Conservation (phyloP, 2,113 vertebrate genomes). For the Chamaetylas fuelleborni region DNA sequence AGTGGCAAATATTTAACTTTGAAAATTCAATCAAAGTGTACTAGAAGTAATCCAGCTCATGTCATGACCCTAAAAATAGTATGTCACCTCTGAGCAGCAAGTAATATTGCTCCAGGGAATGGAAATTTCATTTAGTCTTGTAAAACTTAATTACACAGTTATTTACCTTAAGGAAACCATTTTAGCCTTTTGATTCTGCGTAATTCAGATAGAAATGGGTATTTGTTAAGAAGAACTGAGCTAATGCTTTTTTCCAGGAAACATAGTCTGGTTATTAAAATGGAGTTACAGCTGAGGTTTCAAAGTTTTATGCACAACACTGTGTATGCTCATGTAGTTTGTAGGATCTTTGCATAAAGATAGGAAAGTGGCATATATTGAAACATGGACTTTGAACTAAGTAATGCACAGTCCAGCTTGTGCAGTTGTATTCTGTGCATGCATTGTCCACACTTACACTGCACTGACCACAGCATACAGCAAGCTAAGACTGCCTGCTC, state of each 20-base stretch:
- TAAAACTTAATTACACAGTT: neutral
- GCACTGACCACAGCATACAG: neutral
- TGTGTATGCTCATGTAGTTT: neutral
- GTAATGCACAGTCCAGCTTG: neutral
- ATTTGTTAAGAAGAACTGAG: neutral
- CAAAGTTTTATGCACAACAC: neutral
- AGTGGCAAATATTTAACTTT: neutral
- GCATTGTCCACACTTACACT: rapidly evolving
- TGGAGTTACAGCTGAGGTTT: neutral
- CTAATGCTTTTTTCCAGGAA: neutral
- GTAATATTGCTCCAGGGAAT: neutral
- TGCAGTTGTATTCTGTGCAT: neutral
- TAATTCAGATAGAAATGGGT: neutral
- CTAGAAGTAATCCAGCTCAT: constrained; percentile 7
- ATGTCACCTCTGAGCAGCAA: constrained; percentile 20
- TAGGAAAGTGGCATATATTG: neutral
- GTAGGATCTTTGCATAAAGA: neutral
- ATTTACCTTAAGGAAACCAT: neutral
- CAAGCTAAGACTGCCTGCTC: neutral
- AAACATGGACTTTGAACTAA: neutral
- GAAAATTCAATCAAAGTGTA: constrained; percentile 32
- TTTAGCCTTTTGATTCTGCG: neutral
- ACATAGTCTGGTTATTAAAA: neutral
- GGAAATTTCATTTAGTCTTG: neutral
- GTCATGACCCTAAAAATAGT: constrained; percentile 38